These are phyloP conservation scores for Megaceryle alcyon DNA, from an alignment of 2,797 vertebrate genomes.

Conservation along the genomic window DNA sequence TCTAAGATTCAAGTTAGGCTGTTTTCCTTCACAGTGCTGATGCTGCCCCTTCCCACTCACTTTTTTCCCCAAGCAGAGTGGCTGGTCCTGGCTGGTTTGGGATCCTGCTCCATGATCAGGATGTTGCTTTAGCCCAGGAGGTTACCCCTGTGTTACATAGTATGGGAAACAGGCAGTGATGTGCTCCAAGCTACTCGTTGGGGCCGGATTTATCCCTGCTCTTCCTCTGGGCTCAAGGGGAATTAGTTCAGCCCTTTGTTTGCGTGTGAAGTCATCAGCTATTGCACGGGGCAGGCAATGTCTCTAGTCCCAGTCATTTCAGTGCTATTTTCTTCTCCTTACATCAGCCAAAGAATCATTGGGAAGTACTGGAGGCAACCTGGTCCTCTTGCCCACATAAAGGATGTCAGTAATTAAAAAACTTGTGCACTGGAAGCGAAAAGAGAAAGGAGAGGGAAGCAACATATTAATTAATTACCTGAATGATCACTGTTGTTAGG, in stretches of 20 bases:
- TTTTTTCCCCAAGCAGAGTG: neutral
- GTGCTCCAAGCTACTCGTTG: neutral
- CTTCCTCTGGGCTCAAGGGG: neutral
- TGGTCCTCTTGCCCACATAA: neutral
- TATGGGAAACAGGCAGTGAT: neutral
- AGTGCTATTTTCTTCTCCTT: neutral
- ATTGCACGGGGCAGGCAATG: neutral
- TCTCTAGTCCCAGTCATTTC: neutral
- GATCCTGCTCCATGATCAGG: accelerated
- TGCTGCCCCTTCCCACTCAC: neutral
- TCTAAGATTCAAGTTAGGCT: neutral
- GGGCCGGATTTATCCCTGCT: neutral
- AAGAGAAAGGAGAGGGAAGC: neutral
- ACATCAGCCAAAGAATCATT: neutral
- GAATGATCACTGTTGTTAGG: neutral
- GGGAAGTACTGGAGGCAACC: neutral
- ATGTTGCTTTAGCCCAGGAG: neutral
- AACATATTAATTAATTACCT: neutral
- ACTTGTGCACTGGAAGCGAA: neutral
- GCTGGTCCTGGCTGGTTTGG: neutral
- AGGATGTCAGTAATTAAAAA: neutral
- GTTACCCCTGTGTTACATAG: neutral
- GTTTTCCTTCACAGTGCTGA: accelerated
- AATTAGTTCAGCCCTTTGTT: neutral
- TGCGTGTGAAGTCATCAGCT: neutral